Percentiles rank a stretch among this genome's conserved stretches.
Evolutionary conservation across 2,113 vertebrate species (phyloP).

Genomic region (Hyperopisus bebe): DNA sequence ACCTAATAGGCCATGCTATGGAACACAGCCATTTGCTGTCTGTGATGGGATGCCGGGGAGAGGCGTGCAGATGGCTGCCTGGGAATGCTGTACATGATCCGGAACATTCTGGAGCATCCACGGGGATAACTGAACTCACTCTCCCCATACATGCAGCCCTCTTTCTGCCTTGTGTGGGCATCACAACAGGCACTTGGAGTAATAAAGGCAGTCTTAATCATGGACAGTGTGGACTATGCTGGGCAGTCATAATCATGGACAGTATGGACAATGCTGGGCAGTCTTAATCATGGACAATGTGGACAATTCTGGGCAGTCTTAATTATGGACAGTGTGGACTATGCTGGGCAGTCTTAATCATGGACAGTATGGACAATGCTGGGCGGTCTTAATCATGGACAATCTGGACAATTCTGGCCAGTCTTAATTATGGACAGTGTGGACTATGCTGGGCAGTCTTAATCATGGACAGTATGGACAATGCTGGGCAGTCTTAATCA

Average conservation of each 20-base stretch:
- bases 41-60: background rate
- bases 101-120: background rate
- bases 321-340: background rate
- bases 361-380: too few relatives aligned
- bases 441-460: too few relatives aligned
- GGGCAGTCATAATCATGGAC: background rate
- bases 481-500: too few relatives aligned
- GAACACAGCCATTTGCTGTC: background rate
- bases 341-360: background rate
- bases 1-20: background rate
- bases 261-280: background rate
- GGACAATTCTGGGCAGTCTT: background rate
- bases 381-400: too few relatives aligned
- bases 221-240: background rate
- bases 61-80: background rate
- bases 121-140: background rate
- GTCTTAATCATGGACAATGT: background rate
- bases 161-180: background rate
- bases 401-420: too few relatives aligned
- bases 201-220: background rate
- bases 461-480: too few relatives aligned
- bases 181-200: background rate
- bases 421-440: too few relatives aligned
- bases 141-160: background rate
- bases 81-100: background rate